Base-by-base conservation (phyloP, 1,140 invertebrate genomes). In the Prorops nasuta region DNA sequence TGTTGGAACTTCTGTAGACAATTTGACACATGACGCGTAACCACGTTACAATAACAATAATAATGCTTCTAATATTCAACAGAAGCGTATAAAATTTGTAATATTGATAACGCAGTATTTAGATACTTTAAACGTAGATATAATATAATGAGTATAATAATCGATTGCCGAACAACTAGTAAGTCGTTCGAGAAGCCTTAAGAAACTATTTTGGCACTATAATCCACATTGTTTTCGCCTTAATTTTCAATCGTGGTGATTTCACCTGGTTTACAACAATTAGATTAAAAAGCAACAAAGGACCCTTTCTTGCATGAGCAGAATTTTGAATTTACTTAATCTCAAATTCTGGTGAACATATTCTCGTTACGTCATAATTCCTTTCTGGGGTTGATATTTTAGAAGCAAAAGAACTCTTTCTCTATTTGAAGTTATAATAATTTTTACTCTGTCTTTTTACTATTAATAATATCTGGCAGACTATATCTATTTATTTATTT, bases 41-140 rank as follows among this genome's bases (percentile, higher is more conserved):
- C 57, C 52, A 49, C 42, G 52, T 48, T 35, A 35, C 14, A 41
- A 42, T 55, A 63, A 68, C 44, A 57, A 63, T 58, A 52, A 52
- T 55, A 34, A 57, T 12, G 55, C 36, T 67, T 56, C 49, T 42
- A 62, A 66, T 60, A 70, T 57, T 61, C 51, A 72, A 72, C 68
- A 54, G 41, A 72, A 70, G 48, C 58, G 53, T 70, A 70, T 72
- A 72, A 72, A 72, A 72, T 72, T 48, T 72, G 60, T 61, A 68
- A 62, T 60, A 56, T 66, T 40, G 44, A 51, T 71, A 72, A 69
- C 66, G 46, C 44, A 66, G 58, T 49, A 49, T 57, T 51, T 56
- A 44, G 44, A 50, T 55, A 51, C 41, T 53, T 37, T 39, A 52
- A 59, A 61, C 49, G 24, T 52, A 59, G 21, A 38, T 28, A 10